Conservation (phyloP, 2,888 invertebrate species). For the Psococerastis gibbosa region DNA sequence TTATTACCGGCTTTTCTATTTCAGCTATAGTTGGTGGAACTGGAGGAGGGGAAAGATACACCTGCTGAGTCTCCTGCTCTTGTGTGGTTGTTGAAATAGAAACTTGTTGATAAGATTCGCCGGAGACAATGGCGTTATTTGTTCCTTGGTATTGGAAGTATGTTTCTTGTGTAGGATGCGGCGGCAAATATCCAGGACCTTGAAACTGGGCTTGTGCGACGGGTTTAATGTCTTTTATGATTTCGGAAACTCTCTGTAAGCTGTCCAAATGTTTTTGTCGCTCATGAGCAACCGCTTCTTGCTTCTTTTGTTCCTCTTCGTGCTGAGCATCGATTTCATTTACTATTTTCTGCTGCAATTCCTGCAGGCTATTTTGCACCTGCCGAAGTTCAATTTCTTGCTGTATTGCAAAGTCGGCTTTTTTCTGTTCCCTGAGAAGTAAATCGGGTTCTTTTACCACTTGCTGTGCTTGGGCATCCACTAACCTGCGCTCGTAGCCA, state of each 20-base stretch:
- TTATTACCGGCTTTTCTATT: conserved; percentile 24
- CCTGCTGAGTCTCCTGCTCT: background rate
- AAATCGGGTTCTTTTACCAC: conserved; percentile 6
- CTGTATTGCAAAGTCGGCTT: background rate
- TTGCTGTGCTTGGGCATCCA: conserved; percentile 12
- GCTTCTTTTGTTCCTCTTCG: background rate
- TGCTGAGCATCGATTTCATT: conserved; percentile 4
- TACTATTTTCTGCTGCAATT: conserved; percentile 1
- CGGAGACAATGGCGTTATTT: too few species aligned
- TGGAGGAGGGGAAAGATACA: background rate
- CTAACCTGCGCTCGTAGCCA: conserved; percentile 6
- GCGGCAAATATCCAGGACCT: background rate
- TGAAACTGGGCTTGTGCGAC: background rate
- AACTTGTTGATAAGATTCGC: background rate
- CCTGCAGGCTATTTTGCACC: background rate
- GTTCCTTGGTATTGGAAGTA: background rate
- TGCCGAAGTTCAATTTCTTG: conserved; percentile 2
- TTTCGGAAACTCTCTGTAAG: conserved; percentile 1
- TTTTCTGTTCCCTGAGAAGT: conserved; percentile 8
- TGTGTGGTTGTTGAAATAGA: background rate
- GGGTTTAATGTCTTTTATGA: background rate
- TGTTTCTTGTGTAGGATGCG: too few species aligned
- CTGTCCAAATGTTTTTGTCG: conserved; percentile 4
- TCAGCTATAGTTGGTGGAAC: conserved; percentile 1
- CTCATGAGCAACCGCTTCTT: conserved; percentile 1